These are phyloP conservation scores for Rhineura floridana DNA, from an alignment of 2,113 vertebrate genomes.

Conservation along the genomic window DNA sequence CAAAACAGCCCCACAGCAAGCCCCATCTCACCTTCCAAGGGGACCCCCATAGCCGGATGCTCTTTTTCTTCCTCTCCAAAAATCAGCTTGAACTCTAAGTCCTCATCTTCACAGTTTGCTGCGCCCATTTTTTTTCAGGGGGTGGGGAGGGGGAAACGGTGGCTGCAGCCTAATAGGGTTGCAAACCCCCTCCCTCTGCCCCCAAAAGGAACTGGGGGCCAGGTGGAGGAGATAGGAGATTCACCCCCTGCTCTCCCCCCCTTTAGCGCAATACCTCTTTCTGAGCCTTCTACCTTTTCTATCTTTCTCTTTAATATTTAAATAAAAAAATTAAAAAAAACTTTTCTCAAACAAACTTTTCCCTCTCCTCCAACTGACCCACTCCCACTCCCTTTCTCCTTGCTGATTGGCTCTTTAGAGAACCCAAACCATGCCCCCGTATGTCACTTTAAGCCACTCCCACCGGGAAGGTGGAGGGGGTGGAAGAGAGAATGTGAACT, in stretches of 20 bases:
- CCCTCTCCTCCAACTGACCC: neutral
- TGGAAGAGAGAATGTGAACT: neutral
- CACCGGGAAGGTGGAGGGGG: neutral
- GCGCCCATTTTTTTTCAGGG: conserved; percentile 66
- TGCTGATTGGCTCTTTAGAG: neutral
- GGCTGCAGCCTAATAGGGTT: conserved; percentile 13
- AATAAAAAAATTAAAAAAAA: conserved; percentile 30
- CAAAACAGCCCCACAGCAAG: neutral
- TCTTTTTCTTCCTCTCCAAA: conserved; percentile 76
- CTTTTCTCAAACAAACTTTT: conserved; percentile 30
- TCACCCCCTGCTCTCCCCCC: neutral
- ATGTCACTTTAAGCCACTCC: conserved; percentile 19
- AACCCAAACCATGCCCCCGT: conserved; percentile 2
- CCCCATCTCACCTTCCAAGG: conserved; percentile 70
- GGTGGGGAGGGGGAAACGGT: conserved; percentile 31
- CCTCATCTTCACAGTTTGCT: conserved; percentile 74
- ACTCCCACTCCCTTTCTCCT: conserved; percentile 11
- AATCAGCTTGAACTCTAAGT: conserved; percentile 76
- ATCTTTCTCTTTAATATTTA: conserved; percentile 20
- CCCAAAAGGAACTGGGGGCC: neutral
- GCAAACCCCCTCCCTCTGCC: conserved; percentile 48
- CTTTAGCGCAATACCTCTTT: neutral
- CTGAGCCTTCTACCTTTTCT: conserved; percentile 14
- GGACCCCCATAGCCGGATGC: conserved; percentile 58
- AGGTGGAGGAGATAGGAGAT: too few relatives aligned